Conservation (phyloP, 1,140 invertebrate species). For the Eriosoma lanigerum region DNA sequence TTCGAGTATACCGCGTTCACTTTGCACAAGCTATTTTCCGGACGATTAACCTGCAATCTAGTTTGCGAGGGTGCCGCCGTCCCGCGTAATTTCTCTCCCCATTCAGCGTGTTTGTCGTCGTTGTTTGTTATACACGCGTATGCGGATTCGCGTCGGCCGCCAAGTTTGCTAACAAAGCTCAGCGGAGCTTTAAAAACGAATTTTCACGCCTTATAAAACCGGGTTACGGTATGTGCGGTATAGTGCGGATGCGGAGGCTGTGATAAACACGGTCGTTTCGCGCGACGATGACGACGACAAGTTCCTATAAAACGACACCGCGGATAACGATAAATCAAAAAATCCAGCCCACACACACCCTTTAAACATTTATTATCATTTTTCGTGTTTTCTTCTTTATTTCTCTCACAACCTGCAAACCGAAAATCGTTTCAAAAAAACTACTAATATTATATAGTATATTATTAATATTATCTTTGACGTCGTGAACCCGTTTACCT, state of each 20-base stretch:
- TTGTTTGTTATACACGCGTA: background rate
- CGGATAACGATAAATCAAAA: slow-evolving; percentile 19
- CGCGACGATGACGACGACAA: background rate
- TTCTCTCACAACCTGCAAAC: too few species aligned
- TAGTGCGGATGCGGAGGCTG: background rate
- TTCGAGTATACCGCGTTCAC: background rate
- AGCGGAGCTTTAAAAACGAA: slow-evolving; percentile 46
- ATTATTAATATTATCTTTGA: too few species aligned
- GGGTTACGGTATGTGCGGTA: too few species aligned
- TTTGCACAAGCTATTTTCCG: slow-evolving; percentile 47
- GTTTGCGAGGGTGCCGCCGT: slow-evolving; percentile 24
- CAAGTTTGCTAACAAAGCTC: slow-evolving; percentile 46
- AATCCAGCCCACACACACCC: background rate
- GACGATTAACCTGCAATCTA: slow-evolving; percentile 51
- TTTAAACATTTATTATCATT: background rate
- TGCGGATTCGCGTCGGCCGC: background rate
- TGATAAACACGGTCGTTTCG: slow-evolving; percentile 38
- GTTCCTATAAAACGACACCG: background rate
- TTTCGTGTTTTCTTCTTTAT: background rate
- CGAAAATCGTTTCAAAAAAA: too few species aligned
- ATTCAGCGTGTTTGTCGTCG: background rate
- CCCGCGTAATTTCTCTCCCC: background rate
- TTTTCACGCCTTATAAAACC: slow-evolving; percentile 38
- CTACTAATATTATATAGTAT: too few species aligned
- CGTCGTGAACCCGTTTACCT: too few species aligned